Base-by-base conservation (phyloP, 2,797 vertebrate species). In the Enteromius fasciolatus region DNA sequence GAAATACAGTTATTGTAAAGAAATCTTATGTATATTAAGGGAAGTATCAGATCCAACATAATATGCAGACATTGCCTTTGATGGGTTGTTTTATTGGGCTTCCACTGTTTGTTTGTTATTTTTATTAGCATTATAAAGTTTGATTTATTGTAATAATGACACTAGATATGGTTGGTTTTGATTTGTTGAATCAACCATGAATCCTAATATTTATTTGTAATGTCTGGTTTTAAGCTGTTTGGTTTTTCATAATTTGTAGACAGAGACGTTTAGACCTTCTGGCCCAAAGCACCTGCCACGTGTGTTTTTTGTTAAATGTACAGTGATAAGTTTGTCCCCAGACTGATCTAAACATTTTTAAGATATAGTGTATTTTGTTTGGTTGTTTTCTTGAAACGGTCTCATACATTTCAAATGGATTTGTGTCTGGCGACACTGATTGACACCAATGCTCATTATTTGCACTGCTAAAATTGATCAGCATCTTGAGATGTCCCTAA, bases 191-290 rank as follows among this genome's bases (percentile, higher is more conserved):
- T 94, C 94, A 94, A 95, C 90, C 91, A 87, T 91, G 86, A 92
- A 89, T 87, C 93, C 88, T 92, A 91, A 94, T 94, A 92, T 98
- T 98, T 98, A 98, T 98, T 97, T 97, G 91, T 94, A 85, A 92
- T 64, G 50, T 76, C 63, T 80, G 46, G 46, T 77, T 54, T 73
- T 72, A 79, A 81, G 57, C 39, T 39, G 46, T 80, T 81, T 92
- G 70, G 84, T 84, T 90, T 54, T 89, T 82, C 87, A 67, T 80
- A 4, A 2, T 76, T 83, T 87, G 82, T 85, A 84, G 70, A 82
- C 1, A 0, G 39, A 48, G n/a, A 39, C 1, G 44, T 50, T 25
- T 23, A 23, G 23, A 67, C 18, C 15, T 6, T 75, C 44, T 52
- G 23, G 10, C 46, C 7, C 31, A 66, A 52, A 54, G 72, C 72